phyloP scores from a whole-genome alignment of 2,113 vertebrate genomes.

The Halcyon malimbica region DNA sequence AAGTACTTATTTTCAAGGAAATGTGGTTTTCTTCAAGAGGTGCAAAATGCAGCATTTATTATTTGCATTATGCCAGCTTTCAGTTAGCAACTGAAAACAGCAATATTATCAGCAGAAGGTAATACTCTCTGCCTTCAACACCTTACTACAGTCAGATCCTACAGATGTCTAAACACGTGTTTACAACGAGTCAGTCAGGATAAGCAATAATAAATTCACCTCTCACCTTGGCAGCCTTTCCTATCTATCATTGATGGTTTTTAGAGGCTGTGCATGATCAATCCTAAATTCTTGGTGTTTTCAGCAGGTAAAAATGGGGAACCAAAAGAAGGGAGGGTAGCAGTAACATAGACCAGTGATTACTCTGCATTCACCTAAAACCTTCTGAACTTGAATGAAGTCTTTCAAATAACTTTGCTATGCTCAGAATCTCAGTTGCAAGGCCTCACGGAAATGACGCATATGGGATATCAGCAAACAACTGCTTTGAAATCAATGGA shows the following conservation, averaged over 20 bases:
- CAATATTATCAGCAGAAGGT: background rate
- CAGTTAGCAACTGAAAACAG: background rate
- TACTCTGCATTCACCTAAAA: background rate
- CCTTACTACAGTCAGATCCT: background rate
- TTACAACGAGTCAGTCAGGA: background rate
- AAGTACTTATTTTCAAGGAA: background rate
- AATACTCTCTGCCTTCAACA: background rate
- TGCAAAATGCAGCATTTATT: background rate
- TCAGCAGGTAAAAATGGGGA: background rate
- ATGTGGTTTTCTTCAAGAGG: slow-evolving; percentile 10
- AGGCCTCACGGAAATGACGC: background rate
- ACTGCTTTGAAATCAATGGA: background rate
- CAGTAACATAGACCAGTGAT: background rate
- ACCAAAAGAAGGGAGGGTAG: background rate
- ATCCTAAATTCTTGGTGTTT: background rate
- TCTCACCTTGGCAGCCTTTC: background rate
- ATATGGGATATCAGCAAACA: background rate
- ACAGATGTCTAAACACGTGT: background rate
- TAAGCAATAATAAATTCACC: background rate
- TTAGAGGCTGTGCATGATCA: background rate
- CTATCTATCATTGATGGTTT: background rate
- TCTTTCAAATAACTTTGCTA: background rate
- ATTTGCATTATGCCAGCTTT: background rate
- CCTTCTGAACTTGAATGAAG: background rate
- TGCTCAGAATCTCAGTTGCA: background rate